phyloP scores from a whole-genome alignment of 2,888 invertebrate species.

The Thymelicus sylvestris region DNA sequence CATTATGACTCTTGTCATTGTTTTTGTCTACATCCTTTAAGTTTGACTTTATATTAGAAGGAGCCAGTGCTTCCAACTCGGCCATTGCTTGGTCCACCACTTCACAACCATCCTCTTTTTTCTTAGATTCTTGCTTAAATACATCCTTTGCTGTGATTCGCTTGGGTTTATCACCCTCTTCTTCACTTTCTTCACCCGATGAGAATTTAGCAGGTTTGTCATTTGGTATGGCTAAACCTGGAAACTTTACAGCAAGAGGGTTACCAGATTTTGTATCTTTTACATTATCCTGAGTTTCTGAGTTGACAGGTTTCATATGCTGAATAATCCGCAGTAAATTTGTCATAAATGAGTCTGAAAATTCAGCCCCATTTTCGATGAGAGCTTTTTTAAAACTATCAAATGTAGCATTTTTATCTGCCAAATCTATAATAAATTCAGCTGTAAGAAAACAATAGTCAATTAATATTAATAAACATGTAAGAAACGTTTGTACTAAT shows the following conservation, averaged over 20 bases:
- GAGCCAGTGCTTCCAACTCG: slow-evolving; percentile 93
- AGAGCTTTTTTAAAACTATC: slow-evolving; percentile 95
- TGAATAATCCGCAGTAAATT: slow-evolving; percentile 97
- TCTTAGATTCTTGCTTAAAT: slow-evolving; percentile 70
- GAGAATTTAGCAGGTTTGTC: slow-evolving; percentile 82
- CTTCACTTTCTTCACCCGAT: slow-evolving; percentile 69
- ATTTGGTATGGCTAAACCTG: slow-evolving; percentile 92
- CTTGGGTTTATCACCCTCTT: slow-evolving; percentile 59
- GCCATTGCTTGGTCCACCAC: slow-evolving; percentile 93
- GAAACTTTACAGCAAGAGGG: slow-evolving; percentile 89
- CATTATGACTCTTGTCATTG: slow-evolving; percentile 55
- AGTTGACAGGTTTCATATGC: slow-evolving; percentile 92
- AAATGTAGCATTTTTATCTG: slow-evolving; percentile 93
- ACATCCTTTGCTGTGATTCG: slow-evolving; percentile 74
- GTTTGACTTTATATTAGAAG: slow-evolving; percentile 76
- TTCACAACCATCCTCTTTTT: slow-evolving; percentile 60
- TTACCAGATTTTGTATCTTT: slow-evolving; percentile 67
- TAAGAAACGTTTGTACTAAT: too few species aligned
- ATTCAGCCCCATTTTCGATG: slow-evolving; percentile 96
- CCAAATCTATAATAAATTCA: slow-evolving; percentile 98
- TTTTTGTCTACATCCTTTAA: slow-evolving; percentile 50
- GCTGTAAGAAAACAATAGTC: slow-evolving; percentile 85
- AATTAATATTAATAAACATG: too few species aligned
- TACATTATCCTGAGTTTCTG: slow-evolving; percentile 53
- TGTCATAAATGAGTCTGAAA: slow-evolving; percentile 97